Evolutionary conservation across 2,113 vertebrate genomes (phyloP), one percentile per base, ranked within the genome.

Genomic region (Merops nubicus): DNA sequence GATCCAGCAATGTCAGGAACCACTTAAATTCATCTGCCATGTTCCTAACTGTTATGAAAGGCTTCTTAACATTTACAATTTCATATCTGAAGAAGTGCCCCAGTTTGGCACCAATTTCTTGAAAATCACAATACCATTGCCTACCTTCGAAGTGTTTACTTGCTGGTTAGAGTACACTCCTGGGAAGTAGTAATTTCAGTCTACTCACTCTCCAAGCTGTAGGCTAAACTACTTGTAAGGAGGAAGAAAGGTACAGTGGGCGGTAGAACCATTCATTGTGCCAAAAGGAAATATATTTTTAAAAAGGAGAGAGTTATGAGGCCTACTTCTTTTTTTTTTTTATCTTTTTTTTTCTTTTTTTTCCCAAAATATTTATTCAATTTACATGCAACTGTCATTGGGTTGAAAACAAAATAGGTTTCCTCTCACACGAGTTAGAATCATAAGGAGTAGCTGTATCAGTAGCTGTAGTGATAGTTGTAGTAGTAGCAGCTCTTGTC

Each of bases 11-110:
- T 16, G 62, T 86, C 31, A 88, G 43, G 6, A 91, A 56, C 8
- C 7, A 25, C 50, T 54, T 8, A 54, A 34, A 65, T 57, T 89
- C 16, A n/a, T 26, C 6, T 22, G 22, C 1, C 1, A 0, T 47
- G 8, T 65, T 85, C 51, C 38, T 59, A 59, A 31, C 20, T 38
- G 14, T 40, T 60, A 60, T 11, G 17, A 84, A 81, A 89, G 12
- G 8, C 4, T 70, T 91, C 28, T 45, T 38, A 79, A 56, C 2
- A 1, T 57, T 75, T 47, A 34, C 3, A 22, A 8, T 64, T 82
- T 79, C 26, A 31, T 38, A 68, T 34, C 8, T 48, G 26, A 85
- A 63, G 15, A 69, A 76, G 12, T 50, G 31, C 5, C n/a, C 36
- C 1, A 1, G 3, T 74, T 93, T 80, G 40, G 19, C 50, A 86